Evolutionary conservation across 1,140 invertebrate species (phyloP).

Genomic region (Cotesia chilonis): DNA sequence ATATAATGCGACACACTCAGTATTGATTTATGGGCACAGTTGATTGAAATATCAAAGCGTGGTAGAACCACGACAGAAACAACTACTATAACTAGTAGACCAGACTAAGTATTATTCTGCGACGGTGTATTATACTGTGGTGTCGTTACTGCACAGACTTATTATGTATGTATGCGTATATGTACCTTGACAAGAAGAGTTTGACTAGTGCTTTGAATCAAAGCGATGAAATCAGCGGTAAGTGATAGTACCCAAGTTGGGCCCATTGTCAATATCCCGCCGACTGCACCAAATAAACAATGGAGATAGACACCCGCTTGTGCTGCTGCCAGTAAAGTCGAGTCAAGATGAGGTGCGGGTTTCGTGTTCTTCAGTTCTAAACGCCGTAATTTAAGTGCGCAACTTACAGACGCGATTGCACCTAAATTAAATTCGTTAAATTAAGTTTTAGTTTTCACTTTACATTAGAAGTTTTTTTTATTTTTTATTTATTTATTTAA

Average conservation of each 20-base stretch:
- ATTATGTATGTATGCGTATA: background rate
- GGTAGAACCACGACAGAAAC: background rate
- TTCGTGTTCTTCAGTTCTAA: conserved; percentile 58
- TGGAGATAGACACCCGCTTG: conserved; percentile 90
- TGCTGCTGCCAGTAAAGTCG: conserved; percentile 84
- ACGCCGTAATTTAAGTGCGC: conserved; percentile 54
- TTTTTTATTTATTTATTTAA: no score
- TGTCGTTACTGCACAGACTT: background rate
- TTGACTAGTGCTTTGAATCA: conserved; percentile 76
- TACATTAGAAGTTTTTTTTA: no score
- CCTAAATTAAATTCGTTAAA: conserved; percentile 43
- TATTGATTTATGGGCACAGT: background rate
- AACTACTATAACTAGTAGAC: conserved; percentile 29
- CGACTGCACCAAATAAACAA: conserved; percentile 86
- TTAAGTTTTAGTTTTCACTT: background rate
- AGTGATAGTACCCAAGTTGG: conserved; percentile 66
- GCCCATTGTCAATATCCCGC: conserved; percentile 76
- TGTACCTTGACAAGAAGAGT: conserved; percentile 74
- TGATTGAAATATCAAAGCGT: no score
- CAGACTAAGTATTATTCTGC: background rate
- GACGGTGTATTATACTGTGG: no score
- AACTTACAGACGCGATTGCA: conserved; percentile 60
- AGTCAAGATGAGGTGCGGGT: conserved; percentile 78
- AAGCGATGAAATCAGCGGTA: conserved; percentile 66
- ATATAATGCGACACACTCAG: background rate